Evolutionary conservation across 2,888 invertebrate genomes (phyloP).

Genomic region (Rosalia funebris): DNA sequence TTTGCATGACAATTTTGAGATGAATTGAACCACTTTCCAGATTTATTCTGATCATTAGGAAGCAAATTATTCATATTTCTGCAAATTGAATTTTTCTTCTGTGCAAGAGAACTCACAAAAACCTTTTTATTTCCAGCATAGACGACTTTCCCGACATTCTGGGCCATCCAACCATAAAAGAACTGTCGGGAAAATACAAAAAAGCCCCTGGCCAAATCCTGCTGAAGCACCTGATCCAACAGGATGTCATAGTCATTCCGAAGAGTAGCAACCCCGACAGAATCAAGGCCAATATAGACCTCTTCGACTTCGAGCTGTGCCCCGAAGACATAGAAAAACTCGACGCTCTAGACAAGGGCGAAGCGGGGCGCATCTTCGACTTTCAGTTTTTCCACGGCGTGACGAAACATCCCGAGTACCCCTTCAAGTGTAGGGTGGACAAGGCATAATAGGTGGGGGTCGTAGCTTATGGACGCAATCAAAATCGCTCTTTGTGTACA

Average conservation of each 20-base stretch:
- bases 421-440: conserved; percentile 64
- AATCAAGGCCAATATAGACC: conserved; percentile 75
- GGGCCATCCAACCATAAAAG: conserved; percentile 68
- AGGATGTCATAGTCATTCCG: conserved; percentile 77
- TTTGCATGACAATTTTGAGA: too few relatives aligned
- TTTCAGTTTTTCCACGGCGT: conserved; percentile 75
- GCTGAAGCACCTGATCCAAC: conserved; percentile 75
- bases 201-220: conserved; percentile 78
- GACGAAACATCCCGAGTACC: conserved; percentile 77
- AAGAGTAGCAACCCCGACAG: conserved; percentile 79
- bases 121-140: conserved; percentile 63
- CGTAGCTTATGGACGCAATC: background rate
- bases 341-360: conserved; percentile 70
- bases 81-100: too few relatives aligned
- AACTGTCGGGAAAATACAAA: conserved; percentile 69
- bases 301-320: conserved; percentile 73
- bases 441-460: conserved; percentile 2
- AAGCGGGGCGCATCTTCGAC: conserved; percentile 74
- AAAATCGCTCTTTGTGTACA: background rate
- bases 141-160: conserved; percentile 72
- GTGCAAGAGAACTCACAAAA: too few relatives aligned
- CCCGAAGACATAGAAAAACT: conserved; percentile 68
- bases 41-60: too few relatives aligned
- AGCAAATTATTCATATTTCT: too few relatives aligned
- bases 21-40: too few relatives aligned